Conservation (phyloP, 2,888 invertebrate genomes). For the Thyatira batis region DNA sequence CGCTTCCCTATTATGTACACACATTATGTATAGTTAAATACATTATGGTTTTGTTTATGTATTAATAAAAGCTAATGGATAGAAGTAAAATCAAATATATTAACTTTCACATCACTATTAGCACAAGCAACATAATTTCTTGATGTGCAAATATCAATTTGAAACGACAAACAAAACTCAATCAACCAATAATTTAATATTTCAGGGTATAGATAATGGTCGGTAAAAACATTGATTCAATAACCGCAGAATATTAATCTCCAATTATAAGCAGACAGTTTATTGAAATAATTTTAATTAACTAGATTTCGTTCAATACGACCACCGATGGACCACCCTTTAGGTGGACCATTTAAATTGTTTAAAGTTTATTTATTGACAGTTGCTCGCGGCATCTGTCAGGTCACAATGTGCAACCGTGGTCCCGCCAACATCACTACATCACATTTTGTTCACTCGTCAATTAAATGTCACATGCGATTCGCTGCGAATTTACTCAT, state of each 20-base stretch:
- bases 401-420: constrained; percentile 46
- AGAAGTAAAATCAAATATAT: too few species aligned
- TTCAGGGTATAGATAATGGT: constrained; percentile 39
- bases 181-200: constrained; percentile 41
- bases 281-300: constrained; percentile 72
- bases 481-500: constrained; percentile 72
- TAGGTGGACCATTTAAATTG: constrained; percentile 58
- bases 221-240: constrained; percentile 61
- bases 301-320: constrained; percentile 50
- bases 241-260: constrained; percentile 69
- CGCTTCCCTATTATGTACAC: constrained; percentile 24
- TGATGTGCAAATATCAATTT: constrained; percentile 19
- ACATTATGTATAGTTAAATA: constrained; percentile 8
- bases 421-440: constrained; percentile 57
- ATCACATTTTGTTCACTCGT: constrained; percentile 75
- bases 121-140: constrained; percentile 11
- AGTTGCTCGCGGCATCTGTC: constrained; percentile 34
- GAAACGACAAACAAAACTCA: constrained; percentile 31
- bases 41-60: constrained; percentile 4
- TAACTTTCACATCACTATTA: constrained; percentile 5
- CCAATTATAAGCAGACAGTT: constrained; percentile 56
- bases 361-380: constrained; percentile 50
- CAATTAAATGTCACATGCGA: constrained; percentile 76
- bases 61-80: not conserved
- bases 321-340: constrained; percentile 46